phyloP scores from a whole-genome alignment of 2,888 invertebrate genomes.

The Dorcus parallelipipedus region DNA sequence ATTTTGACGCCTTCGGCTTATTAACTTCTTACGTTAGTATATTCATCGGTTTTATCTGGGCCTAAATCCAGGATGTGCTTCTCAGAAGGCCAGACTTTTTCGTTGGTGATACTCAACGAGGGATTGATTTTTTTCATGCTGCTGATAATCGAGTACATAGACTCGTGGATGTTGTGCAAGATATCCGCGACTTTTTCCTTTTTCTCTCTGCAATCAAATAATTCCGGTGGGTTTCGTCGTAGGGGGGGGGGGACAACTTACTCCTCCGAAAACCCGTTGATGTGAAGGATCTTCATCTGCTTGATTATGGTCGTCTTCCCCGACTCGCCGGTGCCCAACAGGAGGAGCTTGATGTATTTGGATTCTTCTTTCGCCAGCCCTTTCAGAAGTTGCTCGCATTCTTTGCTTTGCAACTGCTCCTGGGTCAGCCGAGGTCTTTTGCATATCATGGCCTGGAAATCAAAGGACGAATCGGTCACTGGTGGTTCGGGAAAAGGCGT shows the following conservation, averaged over 20 bases:
- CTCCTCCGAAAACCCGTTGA: slow-evolving; percentile 72
- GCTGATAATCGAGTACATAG: slow-evolving; percentile 63
- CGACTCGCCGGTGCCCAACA: slow-evolving; percentile 74
- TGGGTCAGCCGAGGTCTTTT: slow-evolving; percentile 1
- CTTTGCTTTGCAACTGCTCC: slow-evolving; percentile 12
- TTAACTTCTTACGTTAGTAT: slow-evolving; percentile 52
- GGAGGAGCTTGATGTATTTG: slow-evolving; percentile 56
- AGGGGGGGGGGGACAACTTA: slow-evolving; percentile 44
- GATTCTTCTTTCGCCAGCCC: slow-evolving; percentile 31
- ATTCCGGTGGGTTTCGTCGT: not conserved
- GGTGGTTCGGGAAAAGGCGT: too few species aligned
- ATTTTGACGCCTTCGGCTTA: not conserved
- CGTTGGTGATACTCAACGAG: slow-evolving; percentile 52
- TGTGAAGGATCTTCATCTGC: slow-evolving; percentile 82
- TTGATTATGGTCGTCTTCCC: slow-evolving; percentile 85
- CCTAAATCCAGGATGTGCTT: slow-evolving; percentile 56
- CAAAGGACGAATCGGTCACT: too few species aligned
- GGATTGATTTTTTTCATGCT: slow-evolving; percentile 53
- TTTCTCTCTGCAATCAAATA: slow-evolving; percentile 58
- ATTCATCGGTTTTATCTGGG: slow-evolving; percentile 52
- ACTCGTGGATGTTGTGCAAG: slow-evolving; percentile 70
- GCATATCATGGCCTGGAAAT: slow-evolving; percentile 3
- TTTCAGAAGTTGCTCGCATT: slow-evolving; percentile 23
- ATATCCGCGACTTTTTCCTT: slow-evolving; percentile 65
- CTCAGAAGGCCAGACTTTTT: slow-evolving; percentile 49